Conservation (phyloP, 1,140 invertebrate genomes). For the Aphelenchoides fujianensis region DNA sequence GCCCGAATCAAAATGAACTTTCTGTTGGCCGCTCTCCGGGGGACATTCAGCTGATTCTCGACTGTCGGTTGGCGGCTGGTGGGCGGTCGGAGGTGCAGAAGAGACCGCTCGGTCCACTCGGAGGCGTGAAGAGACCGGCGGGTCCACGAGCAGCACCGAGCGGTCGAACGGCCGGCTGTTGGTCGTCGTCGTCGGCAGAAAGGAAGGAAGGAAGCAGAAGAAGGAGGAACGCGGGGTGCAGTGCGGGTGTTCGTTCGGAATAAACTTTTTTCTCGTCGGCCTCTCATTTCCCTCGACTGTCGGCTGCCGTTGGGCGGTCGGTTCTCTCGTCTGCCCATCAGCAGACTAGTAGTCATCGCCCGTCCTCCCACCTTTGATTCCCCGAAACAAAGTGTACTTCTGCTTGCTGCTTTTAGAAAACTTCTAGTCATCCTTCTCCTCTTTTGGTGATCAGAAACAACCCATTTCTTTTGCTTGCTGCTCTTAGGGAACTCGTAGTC, state of each 20-base stretch:
- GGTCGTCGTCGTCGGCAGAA: not conserved
- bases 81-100: not conserved
- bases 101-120: not conserved
- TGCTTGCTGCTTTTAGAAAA: too few relatives aligned
- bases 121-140: not conserved
- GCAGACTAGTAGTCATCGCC: too few relatives aligned
- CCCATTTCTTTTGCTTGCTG: too few relatives aligned
- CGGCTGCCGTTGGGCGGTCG: too few relatives aligned
- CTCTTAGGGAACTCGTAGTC: too few relatives aligned
- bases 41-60: not conserved
- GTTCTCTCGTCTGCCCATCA: too few relatives aligned
- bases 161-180: not conserved
- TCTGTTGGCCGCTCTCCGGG: not conserved
- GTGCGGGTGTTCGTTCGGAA: constrained; percentile 1
- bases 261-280: not conserved
- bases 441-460: too few relatives aligned
- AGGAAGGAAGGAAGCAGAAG: not conserved
- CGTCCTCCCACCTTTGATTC: too few relatives aligned
- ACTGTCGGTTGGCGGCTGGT: too few relatives aligned
- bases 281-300: too few relatives aligned
- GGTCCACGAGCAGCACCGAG: not conserved
- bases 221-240: not conserved
- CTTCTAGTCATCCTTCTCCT: too few relatives aligned
- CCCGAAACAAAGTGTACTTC: too few relatives aligned
- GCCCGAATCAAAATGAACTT: not conserved